Base-by-base conservation (phyloP, 92 coral and sea anemone genomes). In the Pocillopora meandrina region DNA sequence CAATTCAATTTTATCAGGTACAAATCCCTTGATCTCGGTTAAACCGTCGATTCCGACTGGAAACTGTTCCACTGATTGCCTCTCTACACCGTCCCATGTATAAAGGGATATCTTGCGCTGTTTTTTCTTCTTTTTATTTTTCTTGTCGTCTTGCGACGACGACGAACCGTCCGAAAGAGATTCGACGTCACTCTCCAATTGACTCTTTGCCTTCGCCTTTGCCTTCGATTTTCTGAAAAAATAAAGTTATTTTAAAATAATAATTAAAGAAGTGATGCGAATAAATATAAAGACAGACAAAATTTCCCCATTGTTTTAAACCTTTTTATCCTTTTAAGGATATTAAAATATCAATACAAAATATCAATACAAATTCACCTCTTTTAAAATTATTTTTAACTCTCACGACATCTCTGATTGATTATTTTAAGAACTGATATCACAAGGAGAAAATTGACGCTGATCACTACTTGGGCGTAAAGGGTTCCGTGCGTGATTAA, bases 11-110 rank as follows among this genome's bases (percentile, higher is more conserved):
- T 19, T 77, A 16, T 66, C 72, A 42, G 49, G 49, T 42, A 42
- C 49, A 34, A 60, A 74, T 23, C 68, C 75, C 76, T 80, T 69
- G n/a, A 80, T 86, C 60, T 85, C 86, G 20, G 55, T 71, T 34
- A 82, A 65, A 16, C 89, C 91, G 82, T 90, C 91, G 64, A 90
- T 90, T n/a, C 84, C 92, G 36, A 55, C 86, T 20, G 94, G 92
- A n/a, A 91, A 71, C 65, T 36, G 77, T 59, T 76, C 86, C 36
- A 91, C 92, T 36, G 76, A 42, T 66, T 85, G 71, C 72, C 17
- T 61, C 34, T n/a, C 55, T 7, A 84, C 86, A 61, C 19, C 23
- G 31, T 33, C 75, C 92, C 89, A 89, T 63, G n/a, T 65, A 31
- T 18, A 19, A 7, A 26, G 62, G 23, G 42, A 64, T 49, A 35